Base-by-base conservation (phyloP, 2,797 vertebrate genomes). In the Pipistrellus pipistrellus region DNA sequence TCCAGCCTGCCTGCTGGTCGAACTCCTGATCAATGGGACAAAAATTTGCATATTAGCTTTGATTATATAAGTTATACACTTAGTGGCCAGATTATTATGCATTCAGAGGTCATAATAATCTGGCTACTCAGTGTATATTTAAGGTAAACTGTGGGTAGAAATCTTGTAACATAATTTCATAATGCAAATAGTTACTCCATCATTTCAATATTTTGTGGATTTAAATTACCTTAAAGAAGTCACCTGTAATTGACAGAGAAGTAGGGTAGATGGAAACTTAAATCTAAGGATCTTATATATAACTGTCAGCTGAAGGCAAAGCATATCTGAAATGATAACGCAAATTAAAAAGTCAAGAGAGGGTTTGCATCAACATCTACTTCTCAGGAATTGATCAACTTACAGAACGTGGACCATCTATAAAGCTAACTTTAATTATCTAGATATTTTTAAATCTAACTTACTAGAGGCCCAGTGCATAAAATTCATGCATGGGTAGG, bases 141-240 rank as follows among this genome's bases (percentile, higher is more conserved):
- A 80, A 69, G n/a, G 77, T 21, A 94, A 93, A 89, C 35, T 94
- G 11, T 86, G 44, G n/a, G 15, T 83, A 88, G 51, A 94, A 90
- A 93, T 85, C 9, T 87, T 94, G 68, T 77, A 32, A 85, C 1
- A 44, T 44, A 85, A 88, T 51, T 88, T 94, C 30, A 46, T 73
- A 83, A 62, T 44, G 35, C 11, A 93, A 68, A 89, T 82, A 88
- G 41, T 30, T 48, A 77, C 30, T 35, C 13, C 5, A 38, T 81
- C 12, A 38, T 89, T 81, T 88, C 68, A 85, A 35, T 68, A 51
- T 84, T 69, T 59, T 89, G 44, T 95, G 14, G 27, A 85, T 75
- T 81, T 71, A 51, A 21, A 4, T 55, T 41, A 64, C 84, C 53
- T 88, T 85, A 78, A 88, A 85, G 44, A 44, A 44, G 44, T 53